Evolutionary conservation across 2,888 invertebrate genomes (phyloP).

Genomic region (Glaucopsyche alexis): DNA sequence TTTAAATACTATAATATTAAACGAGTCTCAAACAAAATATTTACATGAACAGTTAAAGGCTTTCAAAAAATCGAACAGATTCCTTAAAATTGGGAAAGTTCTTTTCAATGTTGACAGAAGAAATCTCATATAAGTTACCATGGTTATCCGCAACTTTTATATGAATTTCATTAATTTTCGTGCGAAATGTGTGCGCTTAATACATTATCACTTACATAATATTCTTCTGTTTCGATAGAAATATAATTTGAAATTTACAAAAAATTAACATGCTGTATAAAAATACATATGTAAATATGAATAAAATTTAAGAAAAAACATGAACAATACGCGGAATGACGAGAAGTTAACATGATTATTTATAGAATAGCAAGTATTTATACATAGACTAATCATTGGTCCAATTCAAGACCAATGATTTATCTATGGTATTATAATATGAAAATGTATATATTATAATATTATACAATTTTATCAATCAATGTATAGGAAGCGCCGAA

Average conservation of each 20-base stretch:
- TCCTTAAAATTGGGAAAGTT: not conserved
- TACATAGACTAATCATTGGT: too few relatives aligned
- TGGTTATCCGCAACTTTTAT: not conserved
- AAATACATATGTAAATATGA: slow-evolving; percentile 43
- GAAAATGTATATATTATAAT: slow-evolving; percentile 36
- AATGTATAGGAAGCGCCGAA: slow-evolving; percentile 39
- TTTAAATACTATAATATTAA: slow-evolving; percentile 34
- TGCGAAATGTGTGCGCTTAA: slow-evolving; percentile 37
- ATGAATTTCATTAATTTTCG: slow-evolving; percentile 22
- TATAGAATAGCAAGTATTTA: slow-evolving; percentile 42
- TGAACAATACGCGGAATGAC: slow-evolving; percentile 59
- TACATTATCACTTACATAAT: slow-evolving; percentile 36
- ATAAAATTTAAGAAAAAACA: slow-evolving; percentile 45
- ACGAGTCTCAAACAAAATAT: slow-evolving; percentile 36
- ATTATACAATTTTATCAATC: slow-evolving; percentile 36
- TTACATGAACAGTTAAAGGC: slow-evolving; percentile 32
- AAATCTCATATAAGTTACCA: slow-evolving; percentile 28
- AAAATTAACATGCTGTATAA: slow-evolving; percentile 44
- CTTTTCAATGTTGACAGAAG: slow-evolving; percentile 16
- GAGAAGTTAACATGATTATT: slow-evolving; percentile 50
- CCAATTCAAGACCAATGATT: too few relatives aligned
- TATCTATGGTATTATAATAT: slow-evolving; percentile 35
- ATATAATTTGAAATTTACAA: slow-evolving; percentile 39
- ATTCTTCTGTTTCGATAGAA: slow-evolving; percentile 38
- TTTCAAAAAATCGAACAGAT: slow-evolving; percentile 7